Evolutionary conservation across 2,888 invertebrate genomes (phyloP).

Genomic region (Leptothorax acervorum): DNA sequence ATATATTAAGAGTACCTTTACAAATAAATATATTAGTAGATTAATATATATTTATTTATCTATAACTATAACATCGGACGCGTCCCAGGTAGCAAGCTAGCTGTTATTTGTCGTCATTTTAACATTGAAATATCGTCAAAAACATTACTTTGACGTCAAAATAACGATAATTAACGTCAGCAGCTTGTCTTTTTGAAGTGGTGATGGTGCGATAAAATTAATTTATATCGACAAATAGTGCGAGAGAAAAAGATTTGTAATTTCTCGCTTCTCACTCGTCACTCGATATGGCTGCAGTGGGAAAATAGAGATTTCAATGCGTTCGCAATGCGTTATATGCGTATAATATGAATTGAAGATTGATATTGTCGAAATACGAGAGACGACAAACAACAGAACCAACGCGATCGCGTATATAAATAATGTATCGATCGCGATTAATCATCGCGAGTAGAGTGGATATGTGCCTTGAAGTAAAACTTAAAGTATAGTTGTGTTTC

Average conservation of each 20-base stretch:
- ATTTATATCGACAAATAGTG: neutral
- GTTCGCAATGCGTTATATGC: neutral
- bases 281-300: neutral
- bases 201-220: neutral
- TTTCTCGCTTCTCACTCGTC: neutral
- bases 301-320: neutral
- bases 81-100: no score
- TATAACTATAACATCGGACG: no score
- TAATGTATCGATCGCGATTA: neutral
- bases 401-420: neutral
- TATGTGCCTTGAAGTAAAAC: conserved; percentile 52
- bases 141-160: no score
- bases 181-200: no score
- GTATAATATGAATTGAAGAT: neutral
- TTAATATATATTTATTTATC: no score
- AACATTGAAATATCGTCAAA: no score
- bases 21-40: no score
- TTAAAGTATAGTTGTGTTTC: conserved; percentile 35
- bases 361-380: neutral
- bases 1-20: no score
- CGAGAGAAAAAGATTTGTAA: neutral
- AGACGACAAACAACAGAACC: neutral
- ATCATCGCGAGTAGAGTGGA: conserved; percentile 32
- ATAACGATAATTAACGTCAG: neutral
- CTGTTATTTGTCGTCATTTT: no score